Conservation (phyloP, 1,140 invertebrate genomes). For the Adelges cooleyi region DNA sequence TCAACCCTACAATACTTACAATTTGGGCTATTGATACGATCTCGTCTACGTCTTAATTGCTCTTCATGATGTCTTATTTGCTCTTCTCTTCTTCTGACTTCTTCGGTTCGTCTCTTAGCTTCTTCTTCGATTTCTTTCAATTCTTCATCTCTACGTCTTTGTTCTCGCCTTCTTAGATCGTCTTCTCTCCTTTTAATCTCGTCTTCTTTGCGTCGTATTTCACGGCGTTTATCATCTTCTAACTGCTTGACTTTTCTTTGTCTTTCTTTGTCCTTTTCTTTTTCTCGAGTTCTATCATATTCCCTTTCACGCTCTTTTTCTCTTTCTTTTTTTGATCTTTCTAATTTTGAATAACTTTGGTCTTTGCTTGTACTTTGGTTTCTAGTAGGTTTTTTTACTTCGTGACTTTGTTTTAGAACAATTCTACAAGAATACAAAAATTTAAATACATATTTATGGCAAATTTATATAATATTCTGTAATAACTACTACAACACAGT, state of each 20-base stretch:
- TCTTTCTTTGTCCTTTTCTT: conserved; percentile 39
- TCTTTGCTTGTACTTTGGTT: conserved; percentile 5
- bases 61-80: conserved; percentile 36
- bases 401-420: background rate
- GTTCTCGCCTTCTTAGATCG: conserved; percentile 36
- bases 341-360: conserved; percentile 31
- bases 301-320: conserved; percentile 37
- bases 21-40: conserved; percentile 18
- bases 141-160: conserved; percentile 34
- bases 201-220: conserved; percentile 29
- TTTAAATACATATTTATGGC: background rate
- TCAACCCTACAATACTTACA: conserved; percentile 1
- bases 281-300: conserved; percentile 38
- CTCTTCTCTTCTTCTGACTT: conserved; percentile 30
- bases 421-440: background rate
- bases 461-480: too few species aligned
- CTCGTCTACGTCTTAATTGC: conserved; percentile 9
- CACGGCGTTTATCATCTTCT: conserved; percentile 13
- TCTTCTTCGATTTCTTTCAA: conserved; percentile 40
- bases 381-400: conserved; percentile 9
- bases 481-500: too few species aligned
- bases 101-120: conserved; percentile 38
- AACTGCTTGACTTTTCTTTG: conserved; percentile 34
- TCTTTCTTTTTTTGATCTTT: conserved; percentile 32
- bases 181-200: conserved; percentile 38